Evolutionary conservation across 2,113 vertebrate species (phyloP), one percentile per base, ranked within the genome.

Genomic region (Otolemur garnettii): DNA sequence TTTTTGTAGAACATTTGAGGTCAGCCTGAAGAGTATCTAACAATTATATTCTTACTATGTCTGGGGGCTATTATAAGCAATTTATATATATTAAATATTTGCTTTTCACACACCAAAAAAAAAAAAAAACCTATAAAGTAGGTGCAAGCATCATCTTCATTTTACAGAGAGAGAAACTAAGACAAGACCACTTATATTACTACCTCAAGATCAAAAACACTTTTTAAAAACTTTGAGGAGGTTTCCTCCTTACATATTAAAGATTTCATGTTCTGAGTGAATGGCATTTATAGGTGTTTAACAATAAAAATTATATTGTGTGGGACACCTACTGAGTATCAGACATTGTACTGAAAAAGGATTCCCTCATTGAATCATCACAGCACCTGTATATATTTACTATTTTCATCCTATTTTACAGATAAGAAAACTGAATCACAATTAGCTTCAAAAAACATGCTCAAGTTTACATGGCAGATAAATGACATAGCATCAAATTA

Each of bases 401-500:
- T 77, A 72, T 96, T 78, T 92, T 79, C 7, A 84, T 57, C 30
- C 2, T 64, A 55, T 90, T 92, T 95, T 84, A 90, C 1, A 90
- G 38, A 72, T 85, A 87, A 42, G 1, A 2, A 66, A 96, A 89
- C 21, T 53, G 14, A 88, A 88, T 85, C 15, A 81, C 21, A 45
- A 77, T 84, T 2, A 91, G 5, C 30, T 90, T 91, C 45, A 30
- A 94, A 69, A 90, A 62, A 59, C 2, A 59, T 90, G 1, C 42
- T n/a, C n/a, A 93, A 30, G 30, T 4, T 42, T 38, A 89, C 21
- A 80, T 1, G 64, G 0, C 28, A 86, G 42, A 3, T 64, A 87
- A 84, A n/a, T 77, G 6, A 2, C 71, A 12, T 26, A 81, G 50
- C 22, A 77, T 22, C 15, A 71, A 93, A 95, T 78, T 14, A 88